A percentile compares a stretch with the other conserved stretches of the same genome.
phyloP scores from a whole-genome alignment of 64 coral and sea anemone genomes.

The Stylophora pistillata region DNA sequence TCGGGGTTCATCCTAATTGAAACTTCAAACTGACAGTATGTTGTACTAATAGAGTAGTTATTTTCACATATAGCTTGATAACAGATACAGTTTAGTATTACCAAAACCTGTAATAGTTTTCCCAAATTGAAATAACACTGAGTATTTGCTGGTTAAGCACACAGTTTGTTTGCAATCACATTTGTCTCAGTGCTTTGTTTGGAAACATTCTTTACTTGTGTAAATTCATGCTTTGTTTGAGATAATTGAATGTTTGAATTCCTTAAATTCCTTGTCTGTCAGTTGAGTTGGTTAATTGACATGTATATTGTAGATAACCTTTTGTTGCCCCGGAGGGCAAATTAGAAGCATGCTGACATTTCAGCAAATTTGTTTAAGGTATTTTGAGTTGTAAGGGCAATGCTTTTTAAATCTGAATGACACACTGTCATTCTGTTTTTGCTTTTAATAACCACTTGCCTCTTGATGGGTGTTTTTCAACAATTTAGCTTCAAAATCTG shows the following conservation, averaged over 20 bases:
- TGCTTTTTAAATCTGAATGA: slow-evolving; percentile 10
- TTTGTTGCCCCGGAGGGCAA: neutral
- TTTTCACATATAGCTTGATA: neutral
- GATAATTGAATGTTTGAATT: slow-evolving; percentile 25
- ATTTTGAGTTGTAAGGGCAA: neutral
- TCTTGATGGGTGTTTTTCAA: no score
- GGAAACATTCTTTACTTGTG: slow-evolving; percentile 6
- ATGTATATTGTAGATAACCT: slow-evolving; percentile 11
- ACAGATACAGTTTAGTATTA: neutral
- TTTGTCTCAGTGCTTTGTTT: slow-evolving; percentile 4
- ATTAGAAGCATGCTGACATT: neutral
- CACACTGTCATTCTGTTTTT: neutral
- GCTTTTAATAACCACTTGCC: neutral
- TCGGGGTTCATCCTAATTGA: slow-evolving; percentile 20
- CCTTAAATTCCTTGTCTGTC: slow-evolving; percentile 25
- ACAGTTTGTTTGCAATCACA: neutral
- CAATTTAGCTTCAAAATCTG: neutral
- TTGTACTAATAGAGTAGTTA: neutral
- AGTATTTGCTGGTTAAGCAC: no score
- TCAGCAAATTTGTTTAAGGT: neutral
- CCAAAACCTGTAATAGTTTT: neutral
- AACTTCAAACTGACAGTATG: neutral
- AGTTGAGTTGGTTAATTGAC: slow-evolving; percentile 31
- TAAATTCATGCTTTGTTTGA: slow-evolving; percentile 20
- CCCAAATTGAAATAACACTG: neutral